Evolutionary conservation across 2,888 invertebrate species (phyloP).

Genomic region (Omphaloscelis lunosa): DNA sequence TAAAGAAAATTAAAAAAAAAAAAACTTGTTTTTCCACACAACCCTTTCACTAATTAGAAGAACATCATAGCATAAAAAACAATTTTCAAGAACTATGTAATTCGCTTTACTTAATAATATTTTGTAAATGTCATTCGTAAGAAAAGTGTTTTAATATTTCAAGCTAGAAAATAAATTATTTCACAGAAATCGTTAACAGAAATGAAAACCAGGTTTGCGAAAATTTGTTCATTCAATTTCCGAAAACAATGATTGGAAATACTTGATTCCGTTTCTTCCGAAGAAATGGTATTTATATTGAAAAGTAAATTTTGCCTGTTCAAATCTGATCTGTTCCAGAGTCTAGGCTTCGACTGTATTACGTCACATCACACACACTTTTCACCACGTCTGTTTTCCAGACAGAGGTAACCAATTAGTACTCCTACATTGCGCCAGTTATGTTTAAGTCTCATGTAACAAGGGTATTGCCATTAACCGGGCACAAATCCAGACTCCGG

Average conservation of each 20-base stretch:
- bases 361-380: too few relatives aligned
- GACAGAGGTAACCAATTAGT: too few relatives aligned
- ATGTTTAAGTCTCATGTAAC: too few relatives aligned
- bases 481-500: too few relatives aligned
- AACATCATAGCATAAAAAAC: too few relatives aligned
- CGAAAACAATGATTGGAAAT: conserved; percentile 20
- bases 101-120: background rate
- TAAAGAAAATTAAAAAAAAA: too few relatives aligned
- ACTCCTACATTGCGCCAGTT: too few relatives aligned
- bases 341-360: background rate
- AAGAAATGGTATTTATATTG: background rate
- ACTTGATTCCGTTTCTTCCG: background rate
- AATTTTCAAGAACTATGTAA: background rate
- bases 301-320: background rate
- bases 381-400: too few relatives aligned
- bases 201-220: conserved; percentile 4
- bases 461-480: too few relatives aligned
- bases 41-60: too few relatives aligned
- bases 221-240: conserved; percentile 17
- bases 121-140: background rate
- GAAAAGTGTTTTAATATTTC: background rate
- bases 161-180: background rate
- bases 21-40: background rate
- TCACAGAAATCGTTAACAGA: background rate
- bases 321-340: background rate